Percentiles rank a stretch among this genome's conserved stretches.
phyloP scores from a whole-genome alignment of 2,113 vertebrate genomes.

The Sturnus vulgaris region DNA sequence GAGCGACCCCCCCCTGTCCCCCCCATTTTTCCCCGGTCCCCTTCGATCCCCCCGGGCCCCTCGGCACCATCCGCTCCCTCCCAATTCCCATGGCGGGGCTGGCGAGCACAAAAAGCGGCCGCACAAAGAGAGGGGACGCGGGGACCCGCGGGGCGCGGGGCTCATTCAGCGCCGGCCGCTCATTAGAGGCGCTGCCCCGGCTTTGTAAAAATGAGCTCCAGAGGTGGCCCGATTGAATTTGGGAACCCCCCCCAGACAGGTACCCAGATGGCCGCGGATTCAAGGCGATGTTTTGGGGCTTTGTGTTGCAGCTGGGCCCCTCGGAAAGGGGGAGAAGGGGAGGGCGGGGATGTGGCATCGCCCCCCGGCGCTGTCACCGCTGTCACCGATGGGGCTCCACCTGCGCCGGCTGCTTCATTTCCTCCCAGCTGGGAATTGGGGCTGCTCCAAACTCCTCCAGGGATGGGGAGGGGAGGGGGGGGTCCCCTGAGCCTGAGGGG shows the following conservation, averaged over 20 bases:
- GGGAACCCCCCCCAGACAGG: background rate
- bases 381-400: background rate
- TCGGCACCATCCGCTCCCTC: background rate
- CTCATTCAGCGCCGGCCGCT: background rate
- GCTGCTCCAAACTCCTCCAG: background rate
- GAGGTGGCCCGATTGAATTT: constrained; percentile 10
- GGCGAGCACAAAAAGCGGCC: constrained; percentile 27
- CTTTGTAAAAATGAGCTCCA: background rate
- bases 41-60: rapidly evolving
- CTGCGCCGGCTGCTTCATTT: background rate
- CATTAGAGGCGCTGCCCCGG: background rate
- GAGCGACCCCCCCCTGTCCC: background rate
- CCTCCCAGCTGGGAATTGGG: background rate
- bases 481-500: background rate
- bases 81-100: background rate
- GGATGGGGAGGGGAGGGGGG: background rate
- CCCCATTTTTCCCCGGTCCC: background rate
- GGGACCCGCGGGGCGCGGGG: background rate
- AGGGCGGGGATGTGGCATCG: background rate
- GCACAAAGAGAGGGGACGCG: constrained; percentile 14
- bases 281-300: background rate
- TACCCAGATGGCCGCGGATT: constrained; percentile 5
- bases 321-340: background rate
- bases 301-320: constrained; percentile 25
- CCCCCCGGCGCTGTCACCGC: background rate